Percentiles rank a stretch among this genome's conserved stretches.
These are phyloP conservation scores for Lamellibrachia luymesi DNA, from an alignment of 1,140 invertebrate species.

Conservation along the genomic window DNA sequence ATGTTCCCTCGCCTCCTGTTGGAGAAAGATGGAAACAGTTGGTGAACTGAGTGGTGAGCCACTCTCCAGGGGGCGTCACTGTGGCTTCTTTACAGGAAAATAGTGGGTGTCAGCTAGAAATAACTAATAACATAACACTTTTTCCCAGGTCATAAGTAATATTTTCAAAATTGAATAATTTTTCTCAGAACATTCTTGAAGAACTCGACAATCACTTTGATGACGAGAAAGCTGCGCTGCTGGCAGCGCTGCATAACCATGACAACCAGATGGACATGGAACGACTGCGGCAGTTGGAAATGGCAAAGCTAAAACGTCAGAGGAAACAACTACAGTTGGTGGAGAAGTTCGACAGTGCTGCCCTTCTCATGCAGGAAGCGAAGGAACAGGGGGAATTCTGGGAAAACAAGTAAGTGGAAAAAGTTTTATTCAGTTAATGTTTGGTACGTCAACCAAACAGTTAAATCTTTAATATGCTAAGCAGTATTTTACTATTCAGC, in stretches of 20 bases:
- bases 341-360: slow-evolving; percentile 43
- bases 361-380: slow-evolving; percentile 34
- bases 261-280: slow-evolving; percentile 34
- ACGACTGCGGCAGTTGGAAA: slow-evolving; percentile 36
- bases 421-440: not conserved
- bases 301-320: slow-evolving; percentile 39
- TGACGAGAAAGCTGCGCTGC: slow-evolving; percentile 43
- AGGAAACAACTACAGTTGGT: slow-evolving; percentile 37
- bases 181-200: slow-evolving; percentile 44
- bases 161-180: not conserved
- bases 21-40: too few species aligned
- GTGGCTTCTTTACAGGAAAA: too few species aligned
- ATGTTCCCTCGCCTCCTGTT: too few species aligned
- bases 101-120: too few species aligned
- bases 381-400: slow-evolving; percentile 3
- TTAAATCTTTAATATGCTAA: too few species aligned
- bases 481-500: not conserved
- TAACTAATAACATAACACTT: too few species aligned
- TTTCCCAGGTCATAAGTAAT: too few species aligned
- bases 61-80: too few species aligned
- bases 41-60: too few species aligned
- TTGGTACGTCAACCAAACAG: not conserved
- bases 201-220: slow-evolving; percentile 45
- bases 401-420: not conserved
- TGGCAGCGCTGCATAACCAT: slow-evolving; percentile 37